Evolutionary conservation across 2,888 invertebrate genomes (phyloP), one percentile per base, ranked within the genome.

Genomic region (Rhamnusium bicolor): DNA sequence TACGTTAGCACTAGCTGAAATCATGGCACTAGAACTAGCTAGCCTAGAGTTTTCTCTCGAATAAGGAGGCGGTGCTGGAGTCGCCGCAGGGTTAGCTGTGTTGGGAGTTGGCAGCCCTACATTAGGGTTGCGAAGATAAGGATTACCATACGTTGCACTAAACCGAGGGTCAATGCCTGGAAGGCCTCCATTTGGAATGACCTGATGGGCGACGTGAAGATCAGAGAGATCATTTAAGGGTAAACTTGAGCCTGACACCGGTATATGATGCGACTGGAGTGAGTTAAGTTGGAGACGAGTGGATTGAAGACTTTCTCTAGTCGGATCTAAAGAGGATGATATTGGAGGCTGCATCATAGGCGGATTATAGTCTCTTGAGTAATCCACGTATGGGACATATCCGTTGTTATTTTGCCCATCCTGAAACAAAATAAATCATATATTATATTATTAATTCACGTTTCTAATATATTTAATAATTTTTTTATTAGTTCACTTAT

Each of bases 91-190:
- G 87, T 94, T 94, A 71, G 90, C 90, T 74, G 93, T 94, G 88
- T 89, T 92, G 81, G 89, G 92, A 84, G 90, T 92, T 2, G 90
- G 92, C 88, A 90, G 84, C 86, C 92, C 91, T 10, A 91, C 86
- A 75, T 91, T 92, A 61, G 92, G 92, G 73, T 92, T 92, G 84
- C 96, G 66, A 2, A 77, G 72, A 87, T 96, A 96, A 0, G 96
- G 96, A 88, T 97, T 97, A 70, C 95, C 95, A 84, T 97, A 97
- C 6, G 95, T 94, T 46, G 97, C 96, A 63, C 95, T 96, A 87
- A 94, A 97, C 78, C 96, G 90, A 1, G 96, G 96, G 87, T 96
- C 96, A 27, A 96, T 93, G 60, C 83, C 81, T 16, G 85, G 80
- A 70, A 86, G 79, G 61, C 84, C 84, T 51, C 88, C 87, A 76